Evolutionary conservation across 64 coral and sea anemone species (phyloP).

Genomic region (Stichodactyla mertensii): DNA sequence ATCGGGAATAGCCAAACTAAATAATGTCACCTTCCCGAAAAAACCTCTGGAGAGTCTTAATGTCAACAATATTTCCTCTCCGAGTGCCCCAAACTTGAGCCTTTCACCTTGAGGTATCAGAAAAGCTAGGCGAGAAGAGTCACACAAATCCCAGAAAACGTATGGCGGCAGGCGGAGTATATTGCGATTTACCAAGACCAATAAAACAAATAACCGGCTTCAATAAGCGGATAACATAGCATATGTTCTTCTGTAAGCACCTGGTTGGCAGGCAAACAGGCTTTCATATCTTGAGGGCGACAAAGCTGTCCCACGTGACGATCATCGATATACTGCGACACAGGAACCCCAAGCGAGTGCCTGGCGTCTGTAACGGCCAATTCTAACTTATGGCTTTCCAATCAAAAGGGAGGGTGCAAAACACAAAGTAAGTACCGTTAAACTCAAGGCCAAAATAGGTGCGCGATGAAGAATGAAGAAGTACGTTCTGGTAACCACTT

Average conservation of each 20-base stretch:
- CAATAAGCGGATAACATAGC: background rate
- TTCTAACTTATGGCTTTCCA: constrained; percentile 16
- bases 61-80: constrained; percentile 18
- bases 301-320: constrained; percentile 9
- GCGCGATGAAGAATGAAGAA: background rate
- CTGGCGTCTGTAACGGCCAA: background rate
- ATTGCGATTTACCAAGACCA: background rate
- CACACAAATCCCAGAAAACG: constrained; percentile 8
- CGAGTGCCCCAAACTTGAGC: constrained; percentile 20
- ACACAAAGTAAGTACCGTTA: background rate
- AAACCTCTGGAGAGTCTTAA: constrained; percentile 34
- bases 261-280: background rate
- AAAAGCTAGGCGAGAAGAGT: constrained; percentile 12
- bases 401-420: constrained; percentile 27
- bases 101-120: constrained; percentile 12
- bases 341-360: background rate
- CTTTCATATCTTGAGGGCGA: background rate
- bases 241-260: background rate
- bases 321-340: constrained; percentile 1
- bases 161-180: background rate
- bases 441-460: constrained; percentile 17
- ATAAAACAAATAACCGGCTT: constrained; percentile 10
- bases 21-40: constrained; percentile 21
- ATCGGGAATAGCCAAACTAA: constrained; percentile 35
- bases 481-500: constrained; percentile 6